Conservation (phyloP, 2,888 invertebrate genomes). For the Ctena decussata region DNA sequence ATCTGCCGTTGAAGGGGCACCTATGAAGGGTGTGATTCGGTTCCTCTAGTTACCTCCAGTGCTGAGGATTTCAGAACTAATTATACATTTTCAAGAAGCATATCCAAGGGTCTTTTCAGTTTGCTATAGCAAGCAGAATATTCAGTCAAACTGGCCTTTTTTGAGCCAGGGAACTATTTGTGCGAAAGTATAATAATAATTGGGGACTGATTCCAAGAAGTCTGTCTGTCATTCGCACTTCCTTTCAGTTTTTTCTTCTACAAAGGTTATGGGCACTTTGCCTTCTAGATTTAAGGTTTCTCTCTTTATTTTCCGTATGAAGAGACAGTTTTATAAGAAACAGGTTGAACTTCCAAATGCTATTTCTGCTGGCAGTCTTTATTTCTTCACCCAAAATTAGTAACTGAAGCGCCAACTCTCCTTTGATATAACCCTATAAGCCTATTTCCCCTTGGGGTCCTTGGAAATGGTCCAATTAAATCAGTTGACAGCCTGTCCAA, state of each 20-base stretch:
- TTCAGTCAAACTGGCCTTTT: too few species aligned
- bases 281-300: constrained; percentile 19
- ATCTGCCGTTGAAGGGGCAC: too few species aligned
- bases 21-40: too few species aligned
- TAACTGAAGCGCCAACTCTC: constrained; percentile 53
- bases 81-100: too few species aligned
- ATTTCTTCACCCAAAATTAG: constrained; percentile 61
- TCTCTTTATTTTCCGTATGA: constrained; percentile 29
- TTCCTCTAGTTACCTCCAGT: too few species aligned
- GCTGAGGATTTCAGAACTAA: too few species aligned
- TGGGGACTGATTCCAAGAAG: too few species aligned
- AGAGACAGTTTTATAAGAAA: background rate
- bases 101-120: too few species aligned
- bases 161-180: too few species aligned
- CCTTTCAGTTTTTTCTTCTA: constrained; percentile 19
- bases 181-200: too few species aligned
- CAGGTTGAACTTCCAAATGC: constrained; percentile 17
- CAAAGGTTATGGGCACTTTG: constrained; percentile 32
- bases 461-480: constrained; percentile 49
- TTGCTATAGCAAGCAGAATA: too few species aligned
- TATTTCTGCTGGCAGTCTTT: constrained; percentile 49
- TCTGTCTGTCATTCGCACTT: constrained; percentile 8
- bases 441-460: constrained; percentile 53
- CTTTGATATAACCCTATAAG: constrained; percentile 49
- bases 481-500: constrained; percentile 56